Percentiles rank a stretch among this genome's conserved stretches.
Conservation (phyloP, 2,113 vertebrate genomes). For the Xenopus borealis region DNA sequence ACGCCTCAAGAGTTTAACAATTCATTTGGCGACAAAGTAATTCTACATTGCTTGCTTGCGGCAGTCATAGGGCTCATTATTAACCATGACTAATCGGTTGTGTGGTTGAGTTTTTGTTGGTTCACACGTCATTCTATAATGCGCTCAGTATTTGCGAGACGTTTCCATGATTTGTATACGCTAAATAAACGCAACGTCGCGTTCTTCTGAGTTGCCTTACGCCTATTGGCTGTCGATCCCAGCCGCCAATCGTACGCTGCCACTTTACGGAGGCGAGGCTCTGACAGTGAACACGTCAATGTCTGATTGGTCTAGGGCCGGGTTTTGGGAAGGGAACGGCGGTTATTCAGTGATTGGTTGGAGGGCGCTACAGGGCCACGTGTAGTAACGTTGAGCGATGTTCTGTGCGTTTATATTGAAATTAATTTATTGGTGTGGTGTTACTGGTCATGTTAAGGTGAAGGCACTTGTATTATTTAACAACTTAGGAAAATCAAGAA, state of each 20-base stretch:
- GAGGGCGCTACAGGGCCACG: not conserved
- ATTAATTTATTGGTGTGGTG: no score
- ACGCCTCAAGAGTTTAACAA: not conserved
- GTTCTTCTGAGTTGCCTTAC: not conserved
- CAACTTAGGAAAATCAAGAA: no score
- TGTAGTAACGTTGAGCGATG: not conserved
- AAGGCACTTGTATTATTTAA: no score
- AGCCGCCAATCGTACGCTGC: not conserved
- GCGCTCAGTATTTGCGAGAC: not conserved
- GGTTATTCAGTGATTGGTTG: not conserved
- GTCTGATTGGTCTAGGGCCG: not conserved
- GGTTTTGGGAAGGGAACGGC: not conserved
- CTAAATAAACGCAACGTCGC: not conserved
- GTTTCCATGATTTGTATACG: not conserved
- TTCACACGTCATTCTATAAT: no score
- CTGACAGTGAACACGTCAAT: not conserved
- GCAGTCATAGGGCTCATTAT: not conserved
- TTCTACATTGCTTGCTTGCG: not conserved
- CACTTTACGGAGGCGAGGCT: not conserved
- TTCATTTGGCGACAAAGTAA: not conserved
- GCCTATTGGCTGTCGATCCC: not conserved
- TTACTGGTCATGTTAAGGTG: no score
- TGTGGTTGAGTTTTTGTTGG: not conserved
- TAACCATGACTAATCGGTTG: not conserved
- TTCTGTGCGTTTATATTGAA: no score